These are phyloP conservation scores for Chelon labrosus DNA, from an alignment of 2,797 vertebrate species.

Conservation along the genomic window DNA sequence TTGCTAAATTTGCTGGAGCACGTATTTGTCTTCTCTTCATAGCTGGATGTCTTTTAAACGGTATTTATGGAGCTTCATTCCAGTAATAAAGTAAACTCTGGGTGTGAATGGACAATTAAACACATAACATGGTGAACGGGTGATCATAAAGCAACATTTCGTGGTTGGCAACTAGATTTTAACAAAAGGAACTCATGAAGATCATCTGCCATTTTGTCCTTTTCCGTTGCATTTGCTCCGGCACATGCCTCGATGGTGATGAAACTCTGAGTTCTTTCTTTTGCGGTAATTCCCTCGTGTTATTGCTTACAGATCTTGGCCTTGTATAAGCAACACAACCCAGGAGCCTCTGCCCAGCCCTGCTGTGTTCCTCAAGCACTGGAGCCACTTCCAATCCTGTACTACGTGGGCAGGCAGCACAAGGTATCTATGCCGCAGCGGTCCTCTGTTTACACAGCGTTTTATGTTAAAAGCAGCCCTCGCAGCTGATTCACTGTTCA, in stretches of 20 bases:
- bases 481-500: not conserved
- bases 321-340: conserved; percentile 94
- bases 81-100: not conserved
- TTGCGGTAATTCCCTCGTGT: conserved; percentile 32
- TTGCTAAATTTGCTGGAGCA: not conserved
- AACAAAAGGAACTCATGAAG: not conserved
- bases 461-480: conserved; percentile 14
- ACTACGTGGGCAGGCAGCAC: conserved; percentile 92
- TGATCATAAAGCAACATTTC: not conserved
- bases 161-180: not conserved
- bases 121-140: not conserved
- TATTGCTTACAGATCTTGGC: conserved; percentile 87
- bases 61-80: not conserved
- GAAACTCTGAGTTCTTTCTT: conserved; percentile 35
- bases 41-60: too few species aligned
- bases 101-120: not conserved
- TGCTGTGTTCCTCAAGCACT: conserved; percentile 91
- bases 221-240: conserved; percentile 22
- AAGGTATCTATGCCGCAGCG: conserved; percentile 73
- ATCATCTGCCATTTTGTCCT: not conserved
- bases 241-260: conserved; percentile 21
- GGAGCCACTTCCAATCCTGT: conserved; percentile 91
- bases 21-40: not conserved
- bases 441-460: not conserved
- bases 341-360: conserved; percentile 92